A percentile compares a stretch with the other conserved stretches of the same genome.
Conservation (phyloP, 2,113 vertebrate genomes). For the Tenrec ecaudatus region DNA sequence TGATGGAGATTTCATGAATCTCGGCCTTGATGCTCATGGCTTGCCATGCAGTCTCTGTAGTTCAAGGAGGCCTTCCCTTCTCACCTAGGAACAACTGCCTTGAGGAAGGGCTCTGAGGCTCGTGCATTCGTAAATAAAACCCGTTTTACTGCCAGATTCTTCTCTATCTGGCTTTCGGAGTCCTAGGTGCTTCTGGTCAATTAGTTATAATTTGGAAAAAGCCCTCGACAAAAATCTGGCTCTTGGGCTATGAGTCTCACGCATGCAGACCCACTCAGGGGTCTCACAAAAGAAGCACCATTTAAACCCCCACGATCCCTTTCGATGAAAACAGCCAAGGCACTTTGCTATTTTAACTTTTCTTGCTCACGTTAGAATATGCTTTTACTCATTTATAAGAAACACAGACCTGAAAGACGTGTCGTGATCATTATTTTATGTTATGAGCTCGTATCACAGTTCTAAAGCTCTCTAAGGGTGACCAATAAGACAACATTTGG, state of each 20-base stretch:
- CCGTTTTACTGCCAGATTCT: neutral
- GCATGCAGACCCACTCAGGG: neutral
- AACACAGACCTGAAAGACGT: neutral
- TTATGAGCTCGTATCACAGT: slow-evolving; percentile 63
- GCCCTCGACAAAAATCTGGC: neutral
- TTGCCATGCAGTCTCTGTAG: neutral
- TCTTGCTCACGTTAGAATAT: neutral
- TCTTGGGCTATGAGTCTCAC: neutral
- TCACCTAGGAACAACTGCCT: neutral
- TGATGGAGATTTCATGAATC: neutral
- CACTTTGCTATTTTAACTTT: neutral
- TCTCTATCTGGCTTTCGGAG: neutral
- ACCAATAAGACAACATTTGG: slow-evolving; percentile 41
- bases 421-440: slow-evolving; percentile 45
- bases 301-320: neutral
- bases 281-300: neutral
- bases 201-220: neutral
- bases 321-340: neutral
- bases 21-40: neutral
- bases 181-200: neutral
- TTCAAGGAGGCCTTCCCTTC: neutral
- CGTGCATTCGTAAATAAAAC: neutral
- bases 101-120: neutral
- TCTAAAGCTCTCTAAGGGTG: neutral
- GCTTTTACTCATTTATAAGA: slow-evolving; percentile 49